These are phyloP conservation scores for Azemiops feae DNA, from an alignment of 2,113 vertebrate species.

Conservation along the genomic window DNA sequence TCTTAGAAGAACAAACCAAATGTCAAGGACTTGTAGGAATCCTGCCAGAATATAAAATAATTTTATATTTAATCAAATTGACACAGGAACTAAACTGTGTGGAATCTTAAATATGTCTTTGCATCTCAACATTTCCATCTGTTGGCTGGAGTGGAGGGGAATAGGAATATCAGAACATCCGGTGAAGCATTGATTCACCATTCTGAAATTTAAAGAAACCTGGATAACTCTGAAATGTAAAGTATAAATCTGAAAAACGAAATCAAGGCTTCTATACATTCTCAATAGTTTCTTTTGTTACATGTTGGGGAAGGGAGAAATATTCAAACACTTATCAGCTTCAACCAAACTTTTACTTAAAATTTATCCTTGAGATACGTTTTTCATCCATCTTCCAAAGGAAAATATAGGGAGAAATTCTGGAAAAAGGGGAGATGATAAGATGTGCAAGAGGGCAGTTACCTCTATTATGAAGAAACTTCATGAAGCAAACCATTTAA, in stretches of 20 bases:
- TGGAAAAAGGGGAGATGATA: not conserved
- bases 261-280: not conserved
- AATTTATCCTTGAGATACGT: not conserved
- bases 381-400: not conserved
- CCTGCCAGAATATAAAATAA: not conserved
- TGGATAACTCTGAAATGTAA: not conserved
- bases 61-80: not conserved
- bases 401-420: not conserved
- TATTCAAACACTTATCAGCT: not conserved
- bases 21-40: not conserved
- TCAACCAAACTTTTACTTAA: not conserved
- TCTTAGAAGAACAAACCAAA: not conserved
- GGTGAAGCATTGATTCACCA: not conserved
- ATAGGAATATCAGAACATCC: not conserved
- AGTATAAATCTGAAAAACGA: not conserved
- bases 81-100: not conserved
- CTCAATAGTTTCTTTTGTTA: not conserved
- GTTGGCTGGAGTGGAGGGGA: not conserved
- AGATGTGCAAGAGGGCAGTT: not conserved
- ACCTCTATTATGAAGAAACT: not conserved
- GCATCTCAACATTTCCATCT: not conserved
- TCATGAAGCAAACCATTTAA: not conserved
- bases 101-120: not conserved
- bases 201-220: not conserved
- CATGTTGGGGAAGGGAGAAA: not conserved